phyloP scores from a whole-genome alignment of 1,140 invertebrate genomes.

The Dreissena polymorpha region DNA sequence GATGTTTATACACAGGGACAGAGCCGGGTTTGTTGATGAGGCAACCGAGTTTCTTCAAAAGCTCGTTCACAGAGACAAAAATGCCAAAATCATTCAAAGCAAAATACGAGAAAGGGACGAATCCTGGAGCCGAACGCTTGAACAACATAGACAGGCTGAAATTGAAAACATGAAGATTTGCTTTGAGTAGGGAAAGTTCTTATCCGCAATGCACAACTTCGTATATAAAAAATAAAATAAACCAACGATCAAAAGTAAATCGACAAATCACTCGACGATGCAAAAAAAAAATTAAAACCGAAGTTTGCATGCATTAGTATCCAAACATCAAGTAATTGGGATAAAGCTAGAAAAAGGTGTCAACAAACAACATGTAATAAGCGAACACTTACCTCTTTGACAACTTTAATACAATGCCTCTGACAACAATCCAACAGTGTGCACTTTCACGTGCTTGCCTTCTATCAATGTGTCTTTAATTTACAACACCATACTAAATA shows the following conservation, averaged over 20 bases:
- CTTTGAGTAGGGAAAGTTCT: neutral
- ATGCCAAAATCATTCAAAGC: neutral
- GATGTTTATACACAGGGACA: neutral
- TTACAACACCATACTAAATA: too few relatives aligned
- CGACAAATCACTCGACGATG: too few relatives aligned
- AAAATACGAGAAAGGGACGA: neutral
- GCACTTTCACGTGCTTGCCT: too few relatives aligned
- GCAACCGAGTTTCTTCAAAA: neutral
- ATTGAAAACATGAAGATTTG: neutral
- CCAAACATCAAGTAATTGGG: too few relatives aligned
- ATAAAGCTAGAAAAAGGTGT: too few relatives aligned
- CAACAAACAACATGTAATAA: neutral
- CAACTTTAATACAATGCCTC: too few relatives aligned
- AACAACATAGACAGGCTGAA: neutral
- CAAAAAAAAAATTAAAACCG: too few relatives aligned
- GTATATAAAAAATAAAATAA: neutral
- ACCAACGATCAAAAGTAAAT: too few relatives aligned
- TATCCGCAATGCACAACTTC: constrained; percentile 16
- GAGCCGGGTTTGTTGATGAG: neutral
- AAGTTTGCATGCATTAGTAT: too few relatives aligned
- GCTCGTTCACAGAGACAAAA: neutral
- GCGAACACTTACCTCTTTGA: too few relatives aligned
- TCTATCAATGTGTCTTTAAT: too few relatives aligned
- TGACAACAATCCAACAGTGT: too few relatives aligned
- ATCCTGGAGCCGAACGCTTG: neutral